A percentile compares a stretch with the other conserved stretches of the same genome.
Evolutionary conservation across 2,888 invertebrate genomes (phyloP).

Genomic region (Eucriotettix oculatus): DNA sequence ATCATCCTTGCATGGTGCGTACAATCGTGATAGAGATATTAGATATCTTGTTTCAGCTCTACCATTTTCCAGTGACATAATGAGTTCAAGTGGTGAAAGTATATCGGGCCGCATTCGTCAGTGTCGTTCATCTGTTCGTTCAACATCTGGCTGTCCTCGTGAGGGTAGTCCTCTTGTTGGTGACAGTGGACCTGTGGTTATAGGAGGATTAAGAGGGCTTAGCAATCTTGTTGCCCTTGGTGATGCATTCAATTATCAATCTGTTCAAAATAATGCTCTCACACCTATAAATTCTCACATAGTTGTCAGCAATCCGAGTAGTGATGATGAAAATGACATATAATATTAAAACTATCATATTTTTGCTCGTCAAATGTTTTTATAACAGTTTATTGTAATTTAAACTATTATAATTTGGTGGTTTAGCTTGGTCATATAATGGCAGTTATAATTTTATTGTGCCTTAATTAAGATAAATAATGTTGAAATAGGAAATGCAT

Average conservation of each 20-base stretch:
- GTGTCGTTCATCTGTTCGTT: neutral
- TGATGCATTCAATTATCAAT: neutral
- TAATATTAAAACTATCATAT: neutral
- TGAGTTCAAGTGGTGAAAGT: neutral
- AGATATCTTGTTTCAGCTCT: too few relatives aligned
- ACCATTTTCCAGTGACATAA: neutral
- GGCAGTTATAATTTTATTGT: too few relatives aligned
- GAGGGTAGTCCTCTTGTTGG: neutral
- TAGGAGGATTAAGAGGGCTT: neutral
- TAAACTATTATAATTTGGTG: too few relatives aligned
- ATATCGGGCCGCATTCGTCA: neutral
- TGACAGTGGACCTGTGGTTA: neutral
- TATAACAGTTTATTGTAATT: too few relatives aligned
- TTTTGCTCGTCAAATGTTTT: too few relatives aligned
- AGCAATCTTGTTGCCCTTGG: neutral
- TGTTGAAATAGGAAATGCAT: too few relatives aligned
- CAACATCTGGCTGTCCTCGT: neutral
- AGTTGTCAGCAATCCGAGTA: neutral
- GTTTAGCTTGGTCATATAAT: too few relatives aligned
- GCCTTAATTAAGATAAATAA: too few relatives aligned
- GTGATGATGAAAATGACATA: neutral
- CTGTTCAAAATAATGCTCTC: neutral
- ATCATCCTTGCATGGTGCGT: constrained; percentile 8
- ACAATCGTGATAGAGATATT: neutral
- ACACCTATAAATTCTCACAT: neutral